Percentiles rank a stretch among this genome's conserved stretches.
Evolutionary conservation across 2,888 invertebrate genomes (phyloP).

Genomic region (Antitype chi): DNA sequence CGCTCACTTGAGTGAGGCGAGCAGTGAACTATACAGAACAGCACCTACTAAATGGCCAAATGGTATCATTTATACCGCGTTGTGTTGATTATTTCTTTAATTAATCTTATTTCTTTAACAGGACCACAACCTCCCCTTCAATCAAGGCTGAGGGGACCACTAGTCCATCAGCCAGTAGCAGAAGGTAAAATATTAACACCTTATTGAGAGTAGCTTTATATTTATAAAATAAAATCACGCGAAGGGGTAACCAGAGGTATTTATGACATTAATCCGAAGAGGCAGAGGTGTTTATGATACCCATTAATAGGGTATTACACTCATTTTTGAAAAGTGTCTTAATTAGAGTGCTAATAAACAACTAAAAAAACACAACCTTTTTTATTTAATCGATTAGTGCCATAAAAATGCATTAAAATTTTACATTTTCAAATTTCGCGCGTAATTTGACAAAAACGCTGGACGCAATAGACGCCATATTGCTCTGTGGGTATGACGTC

Average conservation of each 20-base stretch:
- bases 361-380: no score
- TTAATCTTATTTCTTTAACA: not conserved
- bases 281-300: no score
- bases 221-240: not conserved
- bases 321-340: no score
- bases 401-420: no score
- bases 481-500: no score
- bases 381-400: no score
- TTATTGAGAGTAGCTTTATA: not conserved
- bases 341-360: no score
- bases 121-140: slow-evolving; percentile 1
- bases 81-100: not conserved
- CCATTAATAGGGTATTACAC: no score
- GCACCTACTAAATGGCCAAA: not conserved
- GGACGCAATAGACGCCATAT: no score
- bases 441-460: no score
- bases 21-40: not conserved
- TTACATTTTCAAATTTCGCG: no score
- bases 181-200: slow-evolving; percentile 30
- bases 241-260: not conserved
- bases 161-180: slow-evolving; percentile 10
- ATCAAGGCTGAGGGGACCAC: slow-evolving; percentile 3
- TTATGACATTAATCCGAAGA: no score
- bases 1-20: slow-evolving; percentile 1
- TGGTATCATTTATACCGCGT: not conserved